These are phyloP conservation scores for Pedicia rivosa DNA, from an alignment of 2,888 invertebrate genomes.

Conservation along the genomic window DNA sequence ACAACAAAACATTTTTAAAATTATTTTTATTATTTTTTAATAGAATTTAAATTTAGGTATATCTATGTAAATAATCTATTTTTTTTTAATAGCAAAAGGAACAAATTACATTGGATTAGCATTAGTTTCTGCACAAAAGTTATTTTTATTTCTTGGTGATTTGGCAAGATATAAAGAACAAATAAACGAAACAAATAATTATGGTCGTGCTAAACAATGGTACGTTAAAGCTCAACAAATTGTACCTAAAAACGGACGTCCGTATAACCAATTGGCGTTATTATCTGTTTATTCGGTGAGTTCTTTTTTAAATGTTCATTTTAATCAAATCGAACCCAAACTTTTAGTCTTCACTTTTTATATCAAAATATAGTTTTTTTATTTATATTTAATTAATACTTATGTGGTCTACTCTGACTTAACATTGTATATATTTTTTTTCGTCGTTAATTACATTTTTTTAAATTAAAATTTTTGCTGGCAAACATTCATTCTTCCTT, in stretches of 20 bases:
- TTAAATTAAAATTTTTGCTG: no score
- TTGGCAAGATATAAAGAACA: conserved; percentile 81
- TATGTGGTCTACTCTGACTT: conserved; percentile 6
- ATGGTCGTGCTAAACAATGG: conserved; percentile 65
- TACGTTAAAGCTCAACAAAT: conserved; percentile 88
- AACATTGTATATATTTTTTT: conserved; percentile 6
- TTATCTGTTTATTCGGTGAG: conserved; percentile 67
- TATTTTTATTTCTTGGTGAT: conserved; percentile 82
- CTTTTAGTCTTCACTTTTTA: conserved; percentile 5
- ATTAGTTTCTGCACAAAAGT: conserved; percentile 71
- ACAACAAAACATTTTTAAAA: no score
- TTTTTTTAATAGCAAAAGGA: conserved; percentile 42
- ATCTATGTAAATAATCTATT: no score
- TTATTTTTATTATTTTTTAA: no score
- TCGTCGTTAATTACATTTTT: no score
- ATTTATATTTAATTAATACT: conserved; percentile 3
- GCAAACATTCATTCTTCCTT: no score
- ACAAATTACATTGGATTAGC: conserved; percentile 55
- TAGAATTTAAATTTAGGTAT: no score
- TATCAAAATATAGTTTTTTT: neutral
- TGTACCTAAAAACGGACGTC: conserved; percentile 87
- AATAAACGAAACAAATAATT: conserved; percentile 64
- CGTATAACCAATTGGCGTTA: conserved; percentile 89
- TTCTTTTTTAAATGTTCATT: conserved; percentile 20
- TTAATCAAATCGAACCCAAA: no score